Evolutionary conservation across 2,797 vertebrate species (phyloP).

Genomic region (Pygocentrus nattereri): DNA sequence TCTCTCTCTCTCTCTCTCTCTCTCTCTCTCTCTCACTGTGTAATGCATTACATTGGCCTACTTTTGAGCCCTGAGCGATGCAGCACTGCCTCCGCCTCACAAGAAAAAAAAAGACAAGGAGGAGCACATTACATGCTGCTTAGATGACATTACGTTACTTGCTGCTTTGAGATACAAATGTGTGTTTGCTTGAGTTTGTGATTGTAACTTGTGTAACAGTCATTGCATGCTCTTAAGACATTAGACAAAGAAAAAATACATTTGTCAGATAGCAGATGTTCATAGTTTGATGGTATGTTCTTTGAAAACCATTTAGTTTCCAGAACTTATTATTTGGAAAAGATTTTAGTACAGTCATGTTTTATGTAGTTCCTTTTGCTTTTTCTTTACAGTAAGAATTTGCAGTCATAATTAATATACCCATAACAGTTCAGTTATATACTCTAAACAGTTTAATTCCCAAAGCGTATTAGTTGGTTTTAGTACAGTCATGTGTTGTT

Average conservation of each 20-base stretch:
- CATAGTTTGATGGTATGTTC: background rate
- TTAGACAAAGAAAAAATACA: background rate
- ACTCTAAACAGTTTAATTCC: too few relatives aligned
- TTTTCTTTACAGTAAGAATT: background rate
- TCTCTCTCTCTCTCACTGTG: constrained; percentile 18
- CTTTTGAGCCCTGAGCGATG: constrained; percentile 54
- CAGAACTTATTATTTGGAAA: background rate
- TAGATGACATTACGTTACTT: constrained; percentile 23
- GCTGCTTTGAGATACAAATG: constrained; percentile 2
- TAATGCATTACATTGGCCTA: constrained; percentile 50
- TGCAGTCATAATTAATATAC: background rate
- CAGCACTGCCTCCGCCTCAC: constrained; percentile 42
- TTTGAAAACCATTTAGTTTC: background rate
- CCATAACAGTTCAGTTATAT: background rate
- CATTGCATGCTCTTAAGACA: background rate
- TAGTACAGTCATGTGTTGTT: too few relatives aligned
- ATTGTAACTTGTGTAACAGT: constrained; percentile 13
- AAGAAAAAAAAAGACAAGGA: constrained; percentile 38
- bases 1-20: background rate
- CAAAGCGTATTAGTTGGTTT: too few relatives aligned
- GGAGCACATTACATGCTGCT: constrained; percentile 52
- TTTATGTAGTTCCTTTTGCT: background rate
- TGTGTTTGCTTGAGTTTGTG: background rate
- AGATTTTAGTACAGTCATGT: background rate
- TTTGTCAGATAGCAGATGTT: background rate